Percentiles rank a stretch among this genome's conserved stretches.
These are phyloP conservation scores for Chaetura pelagica DNA, from an alignment of 2,113 vertebrate genomes.

Conservation along the genomic window DNA sequence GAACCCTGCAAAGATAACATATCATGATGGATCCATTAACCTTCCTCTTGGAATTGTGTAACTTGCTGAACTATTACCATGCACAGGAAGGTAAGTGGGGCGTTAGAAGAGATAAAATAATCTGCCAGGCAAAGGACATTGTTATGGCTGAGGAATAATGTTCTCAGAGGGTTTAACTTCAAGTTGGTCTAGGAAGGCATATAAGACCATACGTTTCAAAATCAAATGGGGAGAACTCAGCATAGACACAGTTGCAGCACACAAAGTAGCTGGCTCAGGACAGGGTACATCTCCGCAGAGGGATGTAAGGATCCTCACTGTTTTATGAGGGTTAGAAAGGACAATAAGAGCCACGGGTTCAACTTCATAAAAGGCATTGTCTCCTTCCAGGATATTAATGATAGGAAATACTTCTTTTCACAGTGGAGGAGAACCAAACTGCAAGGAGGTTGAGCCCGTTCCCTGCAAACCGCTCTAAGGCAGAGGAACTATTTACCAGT, in stretches of 20 bases:
- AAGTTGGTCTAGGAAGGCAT: background rate
- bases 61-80: background rate
- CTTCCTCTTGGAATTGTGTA: background rate
- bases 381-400: background rate
- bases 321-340: background rate
- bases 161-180: background rate
- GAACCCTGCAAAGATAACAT: background rate
- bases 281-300: too few species aligned
- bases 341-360: background rate
- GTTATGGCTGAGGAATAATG: background rate
- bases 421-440: background rate
- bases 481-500: background rate
- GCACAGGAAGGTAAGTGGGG: background rate
- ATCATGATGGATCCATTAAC: background rate
- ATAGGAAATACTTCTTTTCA: background rate
- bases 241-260: background rate
- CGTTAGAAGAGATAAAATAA: background rate
- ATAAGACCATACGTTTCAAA: background rate
- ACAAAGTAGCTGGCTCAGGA: background rate
- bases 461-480: background rate
- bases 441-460: background rate
- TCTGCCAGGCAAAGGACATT: background rate
- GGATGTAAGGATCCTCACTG: accelerated
- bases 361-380: background rate
- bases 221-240: background rate